These are phyloP conservation scores for Oophaga sylvatica DNA, from an alignment of 2,797 vertebrate species.

Conservation along the genomic window DNA sequence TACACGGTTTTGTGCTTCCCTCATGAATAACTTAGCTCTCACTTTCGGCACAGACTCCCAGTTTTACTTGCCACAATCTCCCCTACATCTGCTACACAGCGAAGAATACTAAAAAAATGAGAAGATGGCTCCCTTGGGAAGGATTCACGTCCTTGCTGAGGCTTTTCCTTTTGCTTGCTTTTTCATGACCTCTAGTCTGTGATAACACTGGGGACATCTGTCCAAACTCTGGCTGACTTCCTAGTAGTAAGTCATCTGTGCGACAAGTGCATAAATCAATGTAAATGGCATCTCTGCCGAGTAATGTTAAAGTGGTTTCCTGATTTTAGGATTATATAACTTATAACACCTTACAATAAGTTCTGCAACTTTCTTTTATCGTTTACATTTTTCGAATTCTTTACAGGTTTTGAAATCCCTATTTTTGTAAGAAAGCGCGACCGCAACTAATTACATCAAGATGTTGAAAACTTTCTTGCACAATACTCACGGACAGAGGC, in stretches of 20 bases:
- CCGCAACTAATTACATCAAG: not conserved
- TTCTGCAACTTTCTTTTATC: not conserved
- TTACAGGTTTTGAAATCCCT: too few species aligned
- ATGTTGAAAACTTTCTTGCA: too few species aligned
- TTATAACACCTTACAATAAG: not conserved
- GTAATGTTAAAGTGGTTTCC: conserved; percentile 3
- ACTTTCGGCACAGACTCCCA: not conserved
- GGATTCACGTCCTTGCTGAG: conserved; percentile 13
- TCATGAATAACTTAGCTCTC: conserved; percentile 2
- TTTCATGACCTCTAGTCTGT: conserved; percentile 19
- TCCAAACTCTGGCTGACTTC: conserved; percentile 33
- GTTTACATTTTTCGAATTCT: not conserved
- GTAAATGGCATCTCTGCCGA: not conserved
- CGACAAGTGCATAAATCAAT: conserved; percentile 17
- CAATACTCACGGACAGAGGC: too few species aligned
- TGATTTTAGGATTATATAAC: not conserved
- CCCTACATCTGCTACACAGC: conserved; percentile 16
- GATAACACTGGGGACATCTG: conserved; percentile 50
- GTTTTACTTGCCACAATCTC: not conserved
- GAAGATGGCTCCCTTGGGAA: not conserved
- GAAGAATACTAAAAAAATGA: not conserved
- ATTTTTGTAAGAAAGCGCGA: too few species aligned
- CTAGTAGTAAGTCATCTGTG: not conserved
- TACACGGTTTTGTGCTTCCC: not conserved
- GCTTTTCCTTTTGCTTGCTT: conserved; percentile 5